These are phyloP conservation scores for Chromoteleia sp. DNA, from an alignment of 2,888 invertebrate genomes.

Conservation along the genomic window DNA sequence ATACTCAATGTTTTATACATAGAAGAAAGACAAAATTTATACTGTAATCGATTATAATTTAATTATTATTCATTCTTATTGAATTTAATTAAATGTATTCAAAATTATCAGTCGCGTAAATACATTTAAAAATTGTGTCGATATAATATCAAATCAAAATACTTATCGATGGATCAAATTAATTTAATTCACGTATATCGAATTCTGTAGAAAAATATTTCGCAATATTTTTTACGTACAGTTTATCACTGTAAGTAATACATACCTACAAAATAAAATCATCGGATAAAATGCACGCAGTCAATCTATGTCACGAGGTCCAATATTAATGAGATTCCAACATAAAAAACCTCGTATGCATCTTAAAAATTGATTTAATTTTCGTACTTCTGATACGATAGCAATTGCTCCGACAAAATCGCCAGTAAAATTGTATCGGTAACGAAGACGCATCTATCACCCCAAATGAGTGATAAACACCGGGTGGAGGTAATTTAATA, in stretches of 20 bases:
- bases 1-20: too few relatives aligned
- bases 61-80: too few relatives aligned
- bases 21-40: too few relatives aligned
- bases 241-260: neutral
- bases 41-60: too few relatives aligned
- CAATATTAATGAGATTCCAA: conserved; percentile 34
- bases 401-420: conserved; percentile 32
- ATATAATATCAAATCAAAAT: too few relatives aligned
- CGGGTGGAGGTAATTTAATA: conserved; percentile 62
- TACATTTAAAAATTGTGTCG: too few relatives aligned
- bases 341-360: conserved; percentile 3
- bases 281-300: conserved; percentile 24
- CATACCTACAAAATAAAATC: neutral
- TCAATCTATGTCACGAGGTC: conserved; percentile 2
- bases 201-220: too few relatives aligned
- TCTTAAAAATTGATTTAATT: conserved; percentile 48
- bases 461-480: conserved; percentile 63
- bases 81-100: too few relatives aligned
- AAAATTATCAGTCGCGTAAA: too few relatives aligned
- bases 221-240: too few relatives aligned
- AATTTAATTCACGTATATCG: too few relatives aligned
- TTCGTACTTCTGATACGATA: conserved; percentile 15
- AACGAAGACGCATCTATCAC: conserved; percentile 54
- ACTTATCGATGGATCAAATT: too few relatives aligned
- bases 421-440: conserved; percentile 21